Evolutionary conservation across 2,888 invertebrate species (phyloP), one percentile per base, ranked within the genome.

Genomic region (Acanthosoma haemorrhoidale): DNA sequence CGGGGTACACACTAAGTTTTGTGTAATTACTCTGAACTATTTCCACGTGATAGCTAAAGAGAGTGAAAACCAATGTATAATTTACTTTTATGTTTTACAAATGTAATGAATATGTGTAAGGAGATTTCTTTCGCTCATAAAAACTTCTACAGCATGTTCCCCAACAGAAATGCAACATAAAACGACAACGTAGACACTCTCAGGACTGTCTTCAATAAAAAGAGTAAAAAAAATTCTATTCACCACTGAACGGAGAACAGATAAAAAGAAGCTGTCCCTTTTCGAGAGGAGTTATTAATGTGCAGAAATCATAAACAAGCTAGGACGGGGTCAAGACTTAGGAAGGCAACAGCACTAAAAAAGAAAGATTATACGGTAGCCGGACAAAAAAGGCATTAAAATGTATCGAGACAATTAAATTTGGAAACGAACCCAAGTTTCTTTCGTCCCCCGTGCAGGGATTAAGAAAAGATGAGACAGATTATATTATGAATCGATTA

Each of bases 351-450:
- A 29, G 25, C n/a, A n/a, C 5, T 13, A 6, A 6, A 5, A 6
- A 51, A 51, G 51, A 51, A 51, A 43, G 9, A 4, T 18, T 21
- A 1, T 5, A 16, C 43, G 21, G 51, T 25, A n/a, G 25, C 4
- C 5, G 25, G 18, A 51, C 51, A 51, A 51, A 51, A 51, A 51
- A 21, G 51, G n/a, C 51, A 51, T 51, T 51, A 51, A 51, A 51
- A 51, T 51, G 51, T 51, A 51, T 51, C 51, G 25, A n/a, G n/a
- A 51, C 51, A 51, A 51, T 51, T 51, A 51, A 51, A 51, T 51
- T 51, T 51, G 51, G 51, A 25, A 51, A 51, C 51, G 13, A 16
- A 13, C 29, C n/a, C 8, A 21, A 6, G 51, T 51, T 51, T 51
- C 51, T 51, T 51, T 51, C 13, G 25, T n/a, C 13, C 51, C n/a